phyloP scores from a whole-genome alignment of 2,888 invertebrate genomes.

The Aproaerema taeniolella region DNA sequence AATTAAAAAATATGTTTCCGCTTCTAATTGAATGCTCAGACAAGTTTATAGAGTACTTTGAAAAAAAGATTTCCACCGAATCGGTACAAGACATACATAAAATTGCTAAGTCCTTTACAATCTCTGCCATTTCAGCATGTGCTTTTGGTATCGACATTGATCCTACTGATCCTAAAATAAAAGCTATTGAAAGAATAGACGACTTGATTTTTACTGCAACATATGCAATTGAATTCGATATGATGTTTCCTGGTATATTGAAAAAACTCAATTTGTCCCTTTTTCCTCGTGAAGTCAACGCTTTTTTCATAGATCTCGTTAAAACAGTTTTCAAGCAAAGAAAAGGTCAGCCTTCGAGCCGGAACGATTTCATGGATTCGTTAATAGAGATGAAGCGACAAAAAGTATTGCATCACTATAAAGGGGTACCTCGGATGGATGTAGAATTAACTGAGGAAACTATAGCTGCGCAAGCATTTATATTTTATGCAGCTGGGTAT shows the following conservation, averaged over 20 bases:
- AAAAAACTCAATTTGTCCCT: constrained; percentile 30
- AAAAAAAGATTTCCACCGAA: constrained; percentile 1
- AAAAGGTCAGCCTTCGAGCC: constrained; percentile 30
- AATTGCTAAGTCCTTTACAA: constrained; percentile 35
- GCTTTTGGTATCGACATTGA: constrained; percentile 40
- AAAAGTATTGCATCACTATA: constrained; percentile 26
- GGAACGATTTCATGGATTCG: constrained; percentile 47
- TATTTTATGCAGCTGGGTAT: constrained; percentile 52
- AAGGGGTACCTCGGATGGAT: constrained; percentile 5
- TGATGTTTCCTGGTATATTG: constrained; percentile 42
- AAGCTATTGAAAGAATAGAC: constrained; percentile 17
- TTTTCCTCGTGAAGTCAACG: constrained; percentile 26
- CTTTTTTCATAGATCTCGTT: constrained; percentile 34
- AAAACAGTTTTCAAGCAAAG: constrained; percentile 30
- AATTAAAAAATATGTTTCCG: constrained; percentile 49
- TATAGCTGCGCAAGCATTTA: constrained; percentile 37
- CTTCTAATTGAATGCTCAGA: constrained; percentile 36
- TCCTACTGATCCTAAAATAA: constrained; percentile 12
- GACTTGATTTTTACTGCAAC: constrained; percentile 21
- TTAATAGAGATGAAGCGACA: constrained; percentile 35
- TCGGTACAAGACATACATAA: constrained; percentile 24
- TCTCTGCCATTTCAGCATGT: constrained; percentile 36
- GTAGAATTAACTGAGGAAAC: constrained; percentile 30
- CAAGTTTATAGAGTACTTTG: constrained; percentile 29
- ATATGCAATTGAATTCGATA: constrained; percentile 29